Conservation (phyloP, 2,797 vertebrate genomes). For the Brachyrhaphis roseni region DNA sequence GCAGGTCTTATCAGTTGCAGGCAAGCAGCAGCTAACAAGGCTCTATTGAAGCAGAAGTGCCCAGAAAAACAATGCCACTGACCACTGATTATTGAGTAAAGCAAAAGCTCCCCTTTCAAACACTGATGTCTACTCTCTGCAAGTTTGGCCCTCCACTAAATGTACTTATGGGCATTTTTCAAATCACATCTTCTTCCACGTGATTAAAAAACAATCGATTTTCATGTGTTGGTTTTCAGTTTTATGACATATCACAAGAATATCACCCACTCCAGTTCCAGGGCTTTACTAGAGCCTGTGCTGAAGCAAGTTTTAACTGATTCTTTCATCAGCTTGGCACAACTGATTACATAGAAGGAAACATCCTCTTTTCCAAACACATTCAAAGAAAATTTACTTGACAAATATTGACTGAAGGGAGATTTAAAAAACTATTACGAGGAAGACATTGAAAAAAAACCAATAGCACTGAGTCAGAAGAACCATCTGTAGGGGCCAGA, state of each 20-base stretch:
- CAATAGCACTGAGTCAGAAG: not conserved
- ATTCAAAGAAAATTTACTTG: not conserved
- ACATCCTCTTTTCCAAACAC: not conserved
- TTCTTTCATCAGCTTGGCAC: not conserved
- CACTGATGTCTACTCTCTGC: not conserved
- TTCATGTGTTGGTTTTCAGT: not conserved
- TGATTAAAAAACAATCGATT: not conserved
- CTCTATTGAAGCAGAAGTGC: not conserved
- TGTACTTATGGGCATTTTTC: constrained; percentile 1
- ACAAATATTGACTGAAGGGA: not conserved
- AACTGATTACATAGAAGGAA: not conserved
- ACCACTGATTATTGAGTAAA: not conserved
- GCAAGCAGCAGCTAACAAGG: constrained; percentile 10
- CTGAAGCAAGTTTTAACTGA: not conserved
- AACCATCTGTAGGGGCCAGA: not conserved
- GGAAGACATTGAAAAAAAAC: not conserved
- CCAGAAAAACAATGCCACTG: constrained; percentile 2
- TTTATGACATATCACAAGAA: not conserved
- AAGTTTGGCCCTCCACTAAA: constrained; percentile 3
- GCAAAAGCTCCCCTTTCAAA: not conserved
- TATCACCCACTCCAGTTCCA: not conserved
- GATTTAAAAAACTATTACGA: not conserved
- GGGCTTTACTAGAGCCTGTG: not conserved
- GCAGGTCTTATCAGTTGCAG: constrained; percentile 16
- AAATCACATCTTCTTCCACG: not conserved